Evolutionary conservation across 2,113 vertebrate genomes (phyloP), one percentile per base, ranked within the genome.

Genomic region (Prinia subflava): DNA sequence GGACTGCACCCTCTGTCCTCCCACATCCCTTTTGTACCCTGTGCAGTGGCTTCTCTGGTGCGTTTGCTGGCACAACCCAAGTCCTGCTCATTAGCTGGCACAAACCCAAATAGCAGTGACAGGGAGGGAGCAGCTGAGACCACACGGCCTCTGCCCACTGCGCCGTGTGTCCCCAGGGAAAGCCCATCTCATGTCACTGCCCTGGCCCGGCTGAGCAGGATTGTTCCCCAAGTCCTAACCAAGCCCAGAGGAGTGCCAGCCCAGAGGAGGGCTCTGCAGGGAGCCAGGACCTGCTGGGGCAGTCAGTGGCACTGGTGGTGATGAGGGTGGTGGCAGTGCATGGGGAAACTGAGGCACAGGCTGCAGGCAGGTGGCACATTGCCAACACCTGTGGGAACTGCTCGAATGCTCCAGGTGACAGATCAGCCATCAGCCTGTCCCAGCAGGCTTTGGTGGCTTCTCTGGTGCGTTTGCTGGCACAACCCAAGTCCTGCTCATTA

Each of bases 321-420:
- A 74, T 0, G 0, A 33, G 28, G 63, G 49, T 2, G 2, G 47
- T 87, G 74, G 23, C 69, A 87, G 30, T 8, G 1, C 7, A 2
- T 35, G 33, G 59, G 59, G 81, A 96, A 91, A 87, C 71, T 68
- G 81, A 94, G 81, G 71, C 88, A 84, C 3, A 0, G 69, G 44
- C 59, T 92, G 69, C 63, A 65, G 89, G 41, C 8, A 18, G 12
- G 22, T 30, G 41, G 33, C 46, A 68, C 67, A 55, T 27, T 85
- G 74, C 56, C 56, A 57, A 7, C 33, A 24, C 11, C 31, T 3
- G 0, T 23, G 67, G 67, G 22, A 71, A 33, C 55, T 59, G 20
- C 53, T 76, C 0, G 0, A 42, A 47, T 9, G 5, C 33, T 79
- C 30, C 35, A 39, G 25, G 27, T 55, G 60, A 80, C 28, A 37